These are phyloP conservation scores for Vulpes lagopus DNA, from an alignment of 2,113 vertebrate species.

Conservation along the genomic window DNA sequence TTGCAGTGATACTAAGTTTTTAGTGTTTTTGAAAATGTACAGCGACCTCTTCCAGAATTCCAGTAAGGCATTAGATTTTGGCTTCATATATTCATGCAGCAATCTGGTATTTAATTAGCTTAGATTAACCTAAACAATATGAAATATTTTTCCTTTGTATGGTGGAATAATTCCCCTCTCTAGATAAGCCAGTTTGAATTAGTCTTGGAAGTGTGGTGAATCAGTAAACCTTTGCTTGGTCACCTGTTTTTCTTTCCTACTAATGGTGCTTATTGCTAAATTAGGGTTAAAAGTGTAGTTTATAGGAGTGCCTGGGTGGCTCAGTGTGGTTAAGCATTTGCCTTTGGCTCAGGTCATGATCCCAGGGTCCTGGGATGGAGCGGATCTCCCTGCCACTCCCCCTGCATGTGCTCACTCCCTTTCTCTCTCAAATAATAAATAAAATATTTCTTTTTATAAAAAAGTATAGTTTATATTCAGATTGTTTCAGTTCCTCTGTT, in stretches of 20 bases:
- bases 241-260: not conserved
- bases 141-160: slow-evolving; percentile 43
- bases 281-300: not conserved
- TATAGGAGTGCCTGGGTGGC: too few species aligned
- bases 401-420: too few species aligned
- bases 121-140: slow-evolving; percentile 23
- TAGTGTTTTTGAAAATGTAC: slow-evolving; percentile 45
- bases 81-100: not conserved
- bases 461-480: not conserved
- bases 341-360: too few species aligned
- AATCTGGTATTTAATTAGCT: slow-evolving; percentile 5
- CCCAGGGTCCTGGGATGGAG: too few species aligned
- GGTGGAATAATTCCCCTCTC: not conserved
- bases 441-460: not conserved
- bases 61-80: not conserved
- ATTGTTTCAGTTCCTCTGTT: slow-evolving; percentile 17
- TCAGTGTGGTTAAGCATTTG: too few species aligned
- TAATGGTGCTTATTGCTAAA: not conserved
- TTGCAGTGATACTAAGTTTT: slow-evolving; percentile 33
- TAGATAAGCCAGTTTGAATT: not conserved
- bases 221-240: not conserved
- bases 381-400: too few species aligned
- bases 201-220: not conserved
- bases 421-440: too few species aligned
- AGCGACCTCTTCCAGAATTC: slow-evolving; percentile 13